Base-by-base conservation (phyloP, 2,113 vertebrate species). In the Terrapene triunguis region DNA sequence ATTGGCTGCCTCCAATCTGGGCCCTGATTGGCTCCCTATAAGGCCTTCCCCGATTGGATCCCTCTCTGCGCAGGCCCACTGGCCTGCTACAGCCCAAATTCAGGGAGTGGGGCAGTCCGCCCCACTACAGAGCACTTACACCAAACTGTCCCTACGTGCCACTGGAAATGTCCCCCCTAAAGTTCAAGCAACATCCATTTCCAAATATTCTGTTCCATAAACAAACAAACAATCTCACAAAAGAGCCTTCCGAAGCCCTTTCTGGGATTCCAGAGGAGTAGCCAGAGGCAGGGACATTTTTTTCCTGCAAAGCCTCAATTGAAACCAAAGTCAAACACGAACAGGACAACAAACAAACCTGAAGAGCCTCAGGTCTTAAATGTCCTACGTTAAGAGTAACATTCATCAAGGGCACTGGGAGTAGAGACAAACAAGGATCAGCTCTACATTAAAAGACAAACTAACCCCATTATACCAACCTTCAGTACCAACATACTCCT, bases 241-340 rank as follows among this genome's bases (percentile, higher is more conserved):
- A 90, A 69, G 2, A 85, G 1, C 1, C 2, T 87, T 65, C 55
- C 25, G 17, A 92, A 88, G 0, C 7, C 19, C 14, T n/a, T 90
- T 57, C 14, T 69, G 42, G 81, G 10, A 1, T 82, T 82, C 85
- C 44, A 82, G 80, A 69, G n/a, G 57, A 50, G 9, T 2, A 82
- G 25, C 1, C n/a, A 81, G 22, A 4, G 57, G 1, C 65, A 51
- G 0, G 0, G 13, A 79, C 32, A 81, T 42, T 32, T 5, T 80
- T 92, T 6, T 25, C 80, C 12, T 69, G 35, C 4, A 13, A 3
- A n/a, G 2, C 48, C 88, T 85, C 91, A 51, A 35, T 1, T 82
- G 38, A 51, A 92, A 69, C 16, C 4, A 76, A 42, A 87, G 47
- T 80, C 9, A 84, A 89, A 57, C 2, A 55, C 17, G 83, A 82